phyloP scores from a whole-genome alignment of 2,888 invertebrate genomes.

The Drosophila phalerata region DNA sequence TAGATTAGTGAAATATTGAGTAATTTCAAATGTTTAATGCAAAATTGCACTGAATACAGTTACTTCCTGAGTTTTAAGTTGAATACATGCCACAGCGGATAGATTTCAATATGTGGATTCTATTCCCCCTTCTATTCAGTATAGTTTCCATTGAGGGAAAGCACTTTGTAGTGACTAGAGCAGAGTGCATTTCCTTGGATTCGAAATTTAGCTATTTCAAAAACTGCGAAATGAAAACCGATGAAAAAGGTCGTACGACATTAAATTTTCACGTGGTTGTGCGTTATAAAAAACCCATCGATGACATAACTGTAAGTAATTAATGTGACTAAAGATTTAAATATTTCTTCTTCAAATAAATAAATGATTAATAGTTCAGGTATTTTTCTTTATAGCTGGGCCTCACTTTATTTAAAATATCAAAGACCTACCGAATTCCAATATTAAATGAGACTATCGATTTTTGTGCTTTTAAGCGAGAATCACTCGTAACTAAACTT shows the following conservation, averaged over 20 bases:
- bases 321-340: neutral
- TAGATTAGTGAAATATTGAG: neutral
- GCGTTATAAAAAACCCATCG: constrained; percentile 31
- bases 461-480: constrained; percentile 24
- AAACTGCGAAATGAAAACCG: constrained; percentile 36
- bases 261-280: constrained; percentile 33
- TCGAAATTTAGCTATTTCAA: constrained; percentile 27
- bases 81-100: neutral
- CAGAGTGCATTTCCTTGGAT: constrained; percentile 42
- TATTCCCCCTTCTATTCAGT: neutral
- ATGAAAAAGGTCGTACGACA: constrained; percentile 1
- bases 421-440: constrained; percentile 6
- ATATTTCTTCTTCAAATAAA: neutral
- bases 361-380: too few relatives aligned
- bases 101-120: neutral
- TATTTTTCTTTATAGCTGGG: constrained; percentile 9
- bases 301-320: constrained; percentile 52
- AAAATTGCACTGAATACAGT: neutral
- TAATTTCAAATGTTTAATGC: neutral
- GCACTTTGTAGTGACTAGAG: neutral
- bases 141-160: neutral
- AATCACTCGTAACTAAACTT: constrained; percentile 1
- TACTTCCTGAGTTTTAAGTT: neutral
- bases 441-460: constrained; percentile 36
- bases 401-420: constrained; percentile 2